Evolutionary conservation across 2,888 invertebrate species (phyloP), one percentile per base, ranked within the genome.

Genomic region (Philonicus albiceps): DNA sequence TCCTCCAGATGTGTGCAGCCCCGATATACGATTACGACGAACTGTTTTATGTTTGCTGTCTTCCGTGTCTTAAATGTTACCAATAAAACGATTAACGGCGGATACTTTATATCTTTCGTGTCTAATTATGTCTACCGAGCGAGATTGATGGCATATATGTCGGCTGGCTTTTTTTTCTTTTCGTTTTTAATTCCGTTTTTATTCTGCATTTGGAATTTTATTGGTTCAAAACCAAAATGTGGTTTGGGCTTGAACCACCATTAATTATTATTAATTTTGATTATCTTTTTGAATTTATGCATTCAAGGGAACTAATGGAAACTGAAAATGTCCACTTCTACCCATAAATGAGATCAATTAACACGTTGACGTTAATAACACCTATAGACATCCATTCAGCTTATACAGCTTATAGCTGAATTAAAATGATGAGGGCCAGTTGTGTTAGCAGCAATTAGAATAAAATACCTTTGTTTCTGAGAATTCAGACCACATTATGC

Each of bases 61-160:
- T 83, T 83, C 83, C 83, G 83, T 22, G 49, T 83, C 64, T 72
- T 72, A 83, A 72, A 37, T 72, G 83, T 55, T 83, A 13, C 64
- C 83, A 83, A 83, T 83, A 83, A 83, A 83, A 37, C 13, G 72
- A 83, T 83, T 83, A 83, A 83, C 83, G 19, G 49, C 72, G 80
- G 72, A 55, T 72, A 83, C 37, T 64, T 83, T 80, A 80, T 80
- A 83, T 37, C 31, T n/a, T 40, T 83, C 72, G 64, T 72, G 83
- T 64, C 37, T 83, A 83, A 83, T 83, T 83, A 55, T 72, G 55
- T 83, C 37, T 37, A 40, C 64, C 19, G 72, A 64, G 13, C n/a
- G 19, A 34, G 64, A 83, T 83, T 83, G 72, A 83, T 31, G 31
- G 80, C 22, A 27, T 40, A 31, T 43, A 43, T 16, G 16, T 49